phyloP scores from a whole-genome alignment of 2,888 invertebrate genomes.

The Lobophora halterata region DNA sequence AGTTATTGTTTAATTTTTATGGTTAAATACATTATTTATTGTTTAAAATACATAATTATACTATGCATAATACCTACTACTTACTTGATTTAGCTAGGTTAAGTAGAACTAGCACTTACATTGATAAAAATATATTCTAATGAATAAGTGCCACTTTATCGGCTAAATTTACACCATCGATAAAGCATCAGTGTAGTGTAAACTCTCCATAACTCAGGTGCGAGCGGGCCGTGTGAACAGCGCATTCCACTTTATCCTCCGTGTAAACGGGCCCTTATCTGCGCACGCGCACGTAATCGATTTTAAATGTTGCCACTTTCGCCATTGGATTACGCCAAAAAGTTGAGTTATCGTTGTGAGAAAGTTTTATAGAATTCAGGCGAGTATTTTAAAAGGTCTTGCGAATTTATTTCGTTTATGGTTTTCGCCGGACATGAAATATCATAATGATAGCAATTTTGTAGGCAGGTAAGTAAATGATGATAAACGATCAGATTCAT shows the following conservation, averaged over 20 bases:
- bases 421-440: not conserved
- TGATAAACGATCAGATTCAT: too few relatives aligned
- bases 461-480: not conserved
- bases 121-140: slow-evolving; percentile 8
- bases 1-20: too few relatives aligned
- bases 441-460: not conserved
- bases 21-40: too few relatives aligned
- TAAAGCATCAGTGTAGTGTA: slow-evolving; percentile 24
- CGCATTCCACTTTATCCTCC: slow-evolving; percentile 48
- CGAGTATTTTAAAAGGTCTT: slow-evolving; percentile 22
- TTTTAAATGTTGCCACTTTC: slow-evolving; percentile 38
- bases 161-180: slow-evolving; percentile 19
- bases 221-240: slow-evolving; percentile 41
- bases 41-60: too few relatives aligned
- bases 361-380: slow-evolving; percentile 26
- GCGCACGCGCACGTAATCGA: slow-evolving; percentile 38
- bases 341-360: slow-evolving; percentile 25
- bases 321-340: slow-evolving; percentile 24
- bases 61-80: too few relatives aligned
- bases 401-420: slow-evolving; percentile 5
- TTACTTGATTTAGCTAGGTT: not conserved
- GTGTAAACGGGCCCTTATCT: slow-evolving; percentile 36
- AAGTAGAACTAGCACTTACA: not conserved
- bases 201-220: slow-evolving; percentile 33
- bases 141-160: slow-evolving; percentile 18